A percentile compares a stretch with the other conserved stretches of the same genome.
These are phyloP conservation scores for Acrossocheilus wenchowensis DNA, from an alignment of 2,797 vertebrate species.

Conservation along the genomic window DNA sequence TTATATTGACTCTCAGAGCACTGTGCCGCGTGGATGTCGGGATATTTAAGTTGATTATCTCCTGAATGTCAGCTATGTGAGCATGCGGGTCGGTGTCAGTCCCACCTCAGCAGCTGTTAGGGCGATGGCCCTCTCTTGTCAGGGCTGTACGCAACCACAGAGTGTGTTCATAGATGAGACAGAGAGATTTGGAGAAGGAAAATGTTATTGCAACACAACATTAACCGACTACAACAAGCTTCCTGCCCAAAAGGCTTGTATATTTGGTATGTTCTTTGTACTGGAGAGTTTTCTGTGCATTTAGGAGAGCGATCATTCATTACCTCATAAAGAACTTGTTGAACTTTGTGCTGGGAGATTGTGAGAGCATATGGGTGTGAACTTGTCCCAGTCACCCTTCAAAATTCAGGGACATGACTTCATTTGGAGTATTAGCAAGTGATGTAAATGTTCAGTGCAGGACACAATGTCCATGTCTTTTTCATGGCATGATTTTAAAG, in stretches of 20 bases:
- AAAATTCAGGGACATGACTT: conserved; percentile 33
- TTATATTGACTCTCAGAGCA: not conserved
- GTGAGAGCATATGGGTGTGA: conserved; percentile 39
- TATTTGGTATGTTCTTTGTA: conserved; percentile 1
- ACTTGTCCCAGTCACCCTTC: not conserved
- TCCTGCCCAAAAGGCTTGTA: not conserved
- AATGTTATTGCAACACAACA: conserved; percentile 30
- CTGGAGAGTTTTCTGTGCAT: not conserved
- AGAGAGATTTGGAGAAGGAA: conserved; percentile 30
- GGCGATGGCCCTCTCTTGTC: conserved; percentile 7
- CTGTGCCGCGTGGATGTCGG: conserved; percentile 46
- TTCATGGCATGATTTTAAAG: not conserved
- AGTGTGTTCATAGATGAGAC: conserved; percentile 6
- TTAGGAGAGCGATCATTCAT: not conserved
- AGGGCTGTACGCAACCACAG: not conserved
- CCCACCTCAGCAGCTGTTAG: conserved; percentile 58
- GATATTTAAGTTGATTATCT: conserved; percentile 76
- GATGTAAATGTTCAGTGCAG: conserved; percentile 13
- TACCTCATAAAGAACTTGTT: conserved; percentile 29
- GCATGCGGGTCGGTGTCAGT: conserved; percentile 66
- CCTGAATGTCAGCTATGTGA: conserved; percentile 78
- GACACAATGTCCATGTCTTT: not conserved
- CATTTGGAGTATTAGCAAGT: conserved; percentile 35
- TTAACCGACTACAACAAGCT: not conserved
- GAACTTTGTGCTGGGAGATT: conserved; percentile 15